Evolutionary conservation across 2,113 vertebrate genomes (phyloP).

Genomic region (Heterocephalus glaber): DNA sequence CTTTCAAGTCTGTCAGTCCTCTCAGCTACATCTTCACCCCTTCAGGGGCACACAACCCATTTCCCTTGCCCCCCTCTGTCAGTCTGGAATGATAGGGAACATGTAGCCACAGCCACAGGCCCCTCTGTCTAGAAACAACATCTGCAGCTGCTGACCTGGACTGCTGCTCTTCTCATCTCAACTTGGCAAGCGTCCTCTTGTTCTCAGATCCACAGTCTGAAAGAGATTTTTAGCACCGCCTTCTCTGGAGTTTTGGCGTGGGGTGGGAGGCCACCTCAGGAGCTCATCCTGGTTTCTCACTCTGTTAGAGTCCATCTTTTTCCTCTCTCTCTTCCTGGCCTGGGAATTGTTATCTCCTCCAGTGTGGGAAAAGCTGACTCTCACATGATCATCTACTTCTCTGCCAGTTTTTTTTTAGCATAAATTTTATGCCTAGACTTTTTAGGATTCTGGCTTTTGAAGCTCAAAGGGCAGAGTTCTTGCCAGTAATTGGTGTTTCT

Average conservation of each 20-base stretch:
- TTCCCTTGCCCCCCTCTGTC: not conserved
- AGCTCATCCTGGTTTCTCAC: not conserved
- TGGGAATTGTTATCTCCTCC: not conserved
- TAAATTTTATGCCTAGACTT: not conserved
- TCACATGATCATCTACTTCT: not conserved
- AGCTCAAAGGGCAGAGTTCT: not conserved
- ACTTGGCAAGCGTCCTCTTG: not conserved
- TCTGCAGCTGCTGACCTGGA: no score
- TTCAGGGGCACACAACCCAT: not conserved
- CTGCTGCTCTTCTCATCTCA: not conserved
- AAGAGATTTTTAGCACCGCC: not conserved
- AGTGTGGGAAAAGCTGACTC: not conserved
- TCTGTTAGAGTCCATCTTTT: not conserved
- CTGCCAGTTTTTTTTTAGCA: not conserved
- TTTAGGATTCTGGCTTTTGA: not conserved
- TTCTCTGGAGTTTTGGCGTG: not conserved
- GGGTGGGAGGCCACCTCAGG: not conserved
- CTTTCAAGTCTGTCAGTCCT: not conserved
- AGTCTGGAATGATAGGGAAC: not conserved
- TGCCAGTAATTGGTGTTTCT: not conserved
- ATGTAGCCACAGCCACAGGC: not conserved
- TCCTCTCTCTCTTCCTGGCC: not conserved
- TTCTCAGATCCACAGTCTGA: not conserved
- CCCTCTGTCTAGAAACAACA: not conserved
- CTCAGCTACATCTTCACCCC: not conserved